A percentile compares a stretch with the other conserved stretches of the same genome.
Conservation (phyloP, 2,113 vertebrate genomes). For the Eudyptes chrysolophus region DNA sequence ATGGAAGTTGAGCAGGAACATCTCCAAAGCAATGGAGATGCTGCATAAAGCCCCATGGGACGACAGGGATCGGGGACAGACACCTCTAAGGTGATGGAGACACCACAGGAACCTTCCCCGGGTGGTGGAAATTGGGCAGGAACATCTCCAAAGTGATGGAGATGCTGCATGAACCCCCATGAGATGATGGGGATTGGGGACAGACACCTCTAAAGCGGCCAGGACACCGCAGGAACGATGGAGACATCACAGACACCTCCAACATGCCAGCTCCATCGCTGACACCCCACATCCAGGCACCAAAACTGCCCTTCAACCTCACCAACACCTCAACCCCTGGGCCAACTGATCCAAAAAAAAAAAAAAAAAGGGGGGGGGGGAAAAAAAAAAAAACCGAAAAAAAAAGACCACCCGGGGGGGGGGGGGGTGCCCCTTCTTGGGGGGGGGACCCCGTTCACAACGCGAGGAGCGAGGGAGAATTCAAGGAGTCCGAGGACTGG, state of each 20-base stretch:
- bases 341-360: not conserved
- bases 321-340: not conserved
- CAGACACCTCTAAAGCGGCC: not conserved
- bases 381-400: no score
- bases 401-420: not conserved
- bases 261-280: no score
- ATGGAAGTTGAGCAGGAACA: not conserved
- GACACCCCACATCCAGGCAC: no score
- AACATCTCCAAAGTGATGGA: not conserved
- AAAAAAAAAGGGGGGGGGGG: no score
- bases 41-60: accelerated
- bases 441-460: constrained; percentile 75
- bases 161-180: not conserved
- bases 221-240: accelerated
- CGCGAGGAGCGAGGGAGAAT: constrained; percentile 93
- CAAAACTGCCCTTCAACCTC: not conserved
- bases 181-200: not conserved
- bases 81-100: not conserved
- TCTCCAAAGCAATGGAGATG: not conserved
- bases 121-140: not conserved
- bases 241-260: not conserved
- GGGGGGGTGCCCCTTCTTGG: not conserved
- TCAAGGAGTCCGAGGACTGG: constrained; percentile 93
- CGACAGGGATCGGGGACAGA: no score
- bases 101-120: not conserved